Evolutionary conservation across 2,797 vertebrate species (phyloP).

Genomic region (Luscinia luscinia): DNA sequence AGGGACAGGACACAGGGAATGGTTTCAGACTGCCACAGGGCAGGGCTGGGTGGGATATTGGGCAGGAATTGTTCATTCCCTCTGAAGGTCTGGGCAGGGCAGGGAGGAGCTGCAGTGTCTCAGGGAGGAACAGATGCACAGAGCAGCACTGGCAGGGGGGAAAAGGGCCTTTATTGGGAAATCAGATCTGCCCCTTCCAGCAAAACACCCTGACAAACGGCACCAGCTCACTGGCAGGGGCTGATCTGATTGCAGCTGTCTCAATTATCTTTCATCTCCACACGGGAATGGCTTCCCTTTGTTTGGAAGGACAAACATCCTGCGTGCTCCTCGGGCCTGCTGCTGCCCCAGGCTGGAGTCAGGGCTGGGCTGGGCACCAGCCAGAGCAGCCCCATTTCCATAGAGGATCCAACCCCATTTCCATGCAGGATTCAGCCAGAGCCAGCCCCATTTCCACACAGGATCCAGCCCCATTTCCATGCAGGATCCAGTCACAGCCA

Average conservation of each 20-base stretch:
- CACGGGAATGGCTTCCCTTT: not conserved
- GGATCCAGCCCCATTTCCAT: too few relatives aligned
- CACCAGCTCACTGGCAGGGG: not conserved
- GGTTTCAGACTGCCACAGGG: not conserved
- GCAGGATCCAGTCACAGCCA: too few relatives aligned
- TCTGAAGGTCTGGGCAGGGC: not conserved
- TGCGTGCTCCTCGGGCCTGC: not conserved
- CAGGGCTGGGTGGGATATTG: not conserved
- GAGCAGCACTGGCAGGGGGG: rapidly evolving
- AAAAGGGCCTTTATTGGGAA: not conserved
- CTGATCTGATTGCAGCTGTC: not conserved
- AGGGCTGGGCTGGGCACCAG: not conserved
- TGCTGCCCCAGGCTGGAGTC: not conserved
- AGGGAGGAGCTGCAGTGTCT: not conserved
- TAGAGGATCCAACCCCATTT: not conserved
- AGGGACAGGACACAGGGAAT: not conserved
- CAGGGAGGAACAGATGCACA: not conserved
- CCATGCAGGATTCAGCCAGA: too few relatives aligned
- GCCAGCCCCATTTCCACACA: too few relatives aligned
- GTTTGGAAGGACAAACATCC: not conserved
- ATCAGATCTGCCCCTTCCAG: not conserved
- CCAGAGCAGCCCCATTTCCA: not conserved
- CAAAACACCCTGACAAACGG: not conserved
- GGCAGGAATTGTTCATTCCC: not conserved
- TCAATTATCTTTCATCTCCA: not conserved